A percentile compares a stretch with the other conserved stretches of the same genome.
These are phyloP conservation scores for Kryptopterus vitreolus DNA, from an alignment of 2,797 vertebrate species.

Conservation along the genomic window DNA sequence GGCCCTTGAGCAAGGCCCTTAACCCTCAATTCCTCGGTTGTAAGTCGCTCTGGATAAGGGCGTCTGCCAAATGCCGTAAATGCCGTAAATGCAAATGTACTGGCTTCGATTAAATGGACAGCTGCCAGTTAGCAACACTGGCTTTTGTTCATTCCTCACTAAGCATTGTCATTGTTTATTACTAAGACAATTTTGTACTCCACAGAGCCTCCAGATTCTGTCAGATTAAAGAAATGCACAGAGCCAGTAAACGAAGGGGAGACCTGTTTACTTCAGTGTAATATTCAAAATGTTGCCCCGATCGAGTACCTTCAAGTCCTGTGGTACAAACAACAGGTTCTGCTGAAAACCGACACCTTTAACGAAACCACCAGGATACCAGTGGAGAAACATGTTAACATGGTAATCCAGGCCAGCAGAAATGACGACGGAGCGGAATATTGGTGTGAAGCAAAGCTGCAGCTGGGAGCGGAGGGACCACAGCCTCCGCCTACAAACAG, in stretches of 20 bases:
- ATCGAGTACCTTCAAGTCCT: slow-evolving; percentile 55
- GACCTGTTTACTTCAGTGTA: slow-evolving; percentile 56
- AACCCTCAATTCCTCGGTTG: too few relatives aligned
- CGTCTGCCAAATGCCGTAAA: too few relatives aligned
- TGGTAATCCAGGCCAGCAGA: background rate
- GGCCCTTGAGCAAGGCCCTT: too few relatives aligned
- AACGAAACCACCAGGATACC: fast-evolving
- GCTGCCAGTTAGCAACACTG: slow-evolving; percentile 11
- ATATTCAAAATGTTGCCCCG: slow-evolving; percentile 62
- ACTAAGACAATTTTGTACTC: slow-evolving; percentile 16
- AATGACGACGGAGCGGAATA: slow-evolving; percentile 51
- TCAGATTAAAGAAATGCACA: slow-evolving; percentile 26
- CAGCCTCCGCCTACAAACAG: slow-evolving; percentile 21
- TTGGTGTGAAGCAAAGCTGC: slow-evolving; percentile 45
- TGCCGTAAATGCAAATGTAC: too few relatives aligned
- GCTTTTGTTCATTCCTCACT: background rate
- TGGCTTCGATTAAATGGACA: background rate
- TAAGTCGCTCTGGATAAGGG: too few relatives aligned
- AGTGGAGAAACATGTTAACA: fast-evolving
- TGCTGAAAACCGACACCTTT: fast-evolving
- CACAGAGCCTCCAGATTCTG: slow-evolving; percentile 64
- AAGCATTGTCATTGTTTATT: background rate
- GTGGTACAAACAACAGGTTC: slow-evolving; percentile 52
- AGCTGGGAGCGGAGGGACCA: slow-evolving; percentile 47
- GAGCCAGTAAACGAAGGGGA: slow-evolving; percentile 41